These are phyloP conservation scores for Cercocebus atys DNA, from an alignment of 2,113 vertebrate species.

Conservation along the genomic window DNA sequence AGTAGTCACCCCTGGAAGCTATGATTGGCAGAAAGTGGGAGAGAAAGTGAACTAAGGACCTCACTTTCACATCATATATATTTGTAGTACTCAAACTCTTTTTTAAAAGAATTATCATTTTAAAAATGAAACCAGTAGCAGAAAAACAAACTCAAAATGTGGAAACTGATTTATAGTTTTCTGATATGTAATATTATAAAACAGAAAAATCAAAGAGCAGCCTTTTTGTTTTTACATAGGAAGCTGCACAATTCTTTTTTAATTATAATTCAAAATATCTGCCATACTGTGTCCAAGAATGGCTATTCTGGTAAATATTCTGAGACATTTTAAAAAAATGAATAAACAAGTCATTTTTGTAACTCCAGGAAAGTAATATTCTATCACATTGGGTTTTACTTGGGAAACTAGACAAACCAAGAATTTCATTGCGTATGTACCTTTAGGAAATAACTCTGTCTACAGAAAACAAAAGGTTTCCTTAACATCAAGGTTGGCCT, in stretches of 20 bases:
- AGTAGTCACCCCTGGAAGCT: background rate
- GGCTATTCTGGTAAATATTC: background rate
- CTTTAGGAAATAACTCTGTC: background rate
- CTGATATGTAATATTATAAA: background rate
- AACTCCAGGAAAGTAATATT: background rate
- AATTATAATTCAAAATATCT: slow-evolving; percentile 5
- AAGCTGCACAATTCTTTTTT: background rate
- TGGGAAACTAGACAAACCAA: background rate
- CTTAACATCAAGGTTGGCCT: background rate
- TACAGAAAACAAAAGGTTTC: background rate
- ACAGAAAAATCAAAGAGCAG: background rate
- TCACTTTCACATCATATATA: background rate
- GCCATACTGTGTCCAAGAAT: background rate
- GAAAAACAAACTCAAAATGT: background rate
- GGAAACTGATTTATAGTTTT: background rate
- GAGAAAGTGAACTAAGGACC: background rate
- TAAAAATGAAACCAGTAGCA: background rate
- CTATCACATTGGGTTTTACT: background rate
- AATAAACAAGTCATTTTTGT: background rate
- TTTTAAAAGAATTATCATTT: background rate
- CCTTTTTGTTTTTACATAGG: background rate
- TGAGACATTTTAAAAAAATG: background rate
- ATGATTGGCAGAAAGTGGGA: background rate
- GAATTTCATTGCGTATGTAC: background rate
- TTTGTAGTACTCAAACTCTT: background rate